Evolutionary conservation across 2,888 invertebrate genomes (phyloP).

Genomic region (Synergus laeviventris): DNA sequence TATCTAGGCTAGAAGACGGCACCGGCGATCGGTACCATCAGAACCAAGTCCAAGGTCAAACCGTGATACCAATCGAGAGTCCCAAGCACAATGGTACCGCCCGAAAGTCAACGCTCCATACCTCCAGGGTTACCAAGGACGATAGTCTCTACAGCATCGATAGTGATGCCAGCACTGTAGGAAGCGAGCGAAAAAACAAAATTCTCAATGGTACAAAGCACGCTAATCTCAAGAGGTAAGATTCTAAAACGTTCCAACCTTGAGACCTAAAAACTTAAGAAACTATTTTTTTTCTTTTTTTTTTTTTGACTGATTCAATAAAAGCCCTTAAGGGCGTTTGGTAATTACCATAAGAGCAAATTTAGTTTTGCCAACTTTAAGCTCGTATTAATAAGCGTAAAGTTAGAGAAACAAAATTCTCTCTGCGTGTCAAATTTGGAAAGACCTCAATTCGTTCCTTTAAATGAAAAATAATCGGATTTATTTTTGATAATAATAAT

Average conservation of each 20-base stretch:
- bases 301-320: too few relatives aligned
- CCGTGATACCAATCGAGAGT: constrained; percentile 61
- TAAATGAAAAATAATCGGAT: too few relatives aligned
- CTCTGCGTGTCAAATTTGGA: too few relatives aligned
- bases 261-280: neutral
- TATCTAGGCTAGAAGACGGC: constrained; percentile 56
- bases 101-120: constrained; percentile 67
- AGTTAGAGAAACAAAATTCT: too few relatives aligned
- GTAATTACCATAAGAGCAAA: too few relatives aligned
- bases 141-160: constrained; percentile 85
- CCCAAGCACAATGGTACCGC: constrained; percentile 74
- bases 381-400: too few relatives aligned
- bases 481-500: too few relatives aligned
- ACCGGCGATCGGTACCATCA: constrained; percentile 51
- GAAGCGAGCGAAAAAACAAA: constrained; percentile 82
- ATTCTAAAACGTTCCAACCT: neutral
- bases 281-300: neutral
- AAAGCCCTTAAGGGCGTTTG: too few relatives aligned
- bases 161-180: constrained; percentile 81
- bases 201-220: constrained; percentile 85
- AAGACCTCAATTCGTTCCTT: too few relatives aligned
- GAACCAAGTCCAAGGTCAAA: constrained; percentile 53
- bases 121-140: constrained; percentile 77
- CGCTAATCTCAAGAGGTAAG: constrained; percentile 84
- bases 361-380: too few relatives aligned